phyloP scores from a whole-genome alignment of 2,797 vertebrate species.

The Protosalanx chinensis region DNA sequence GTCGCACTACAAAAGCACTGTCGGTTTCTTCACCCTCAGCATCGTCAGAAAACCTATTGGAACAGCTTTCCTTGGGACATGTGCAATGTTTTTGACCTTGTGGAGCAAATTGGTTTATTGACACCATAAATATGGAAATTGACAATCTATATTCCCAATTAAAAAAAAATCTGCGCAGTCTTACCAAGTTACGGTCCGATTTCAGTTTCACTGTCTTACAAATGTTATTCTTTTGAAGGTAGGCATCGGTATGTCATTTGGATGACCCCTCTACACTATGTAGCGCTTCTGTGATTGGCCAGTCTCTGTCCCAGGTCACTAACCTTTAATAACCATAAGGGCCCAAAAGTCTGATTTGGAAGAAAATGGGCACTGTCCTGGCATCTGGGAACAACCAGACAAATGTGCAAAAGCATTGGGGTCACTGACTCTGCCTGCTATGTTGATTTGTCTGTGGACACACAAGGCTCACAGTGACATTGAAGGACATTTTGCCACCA shows the following conservation, averaged over 20 bases:
- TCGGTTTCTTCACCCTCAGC: not conserved
- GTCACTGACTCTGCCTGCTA: slow-evolving; percentile 77
- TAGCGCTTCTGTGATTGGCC: slow-evolving; percentile 61
- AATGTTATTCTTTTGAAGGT: slow-evolving; percentile 63
- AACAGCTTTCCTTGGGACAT: slow-evolving; percentile 13
- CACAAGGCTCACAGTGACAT: slow-evolving; percentile 72
- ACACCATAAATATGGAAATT: slow-evolving; percentile 34
- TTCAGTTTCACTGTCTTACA: slow-evolving; percentile 55
- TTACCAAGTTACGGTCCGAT: slow-evolving; percentile 8
- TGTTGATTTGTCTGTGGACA: slow-evolving; percentile 79
- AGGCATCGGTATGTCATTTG: slow-evolving; percentile 72
- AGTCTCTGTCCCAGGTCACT: slow-evolving; percentile 73
- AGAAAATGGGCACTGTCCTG: slow-evolving; percentile 69
- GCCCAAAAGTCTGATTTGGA: slow-evolving; percentile 66
- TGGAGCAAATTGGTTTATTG: slow-evolving; percentile 15
- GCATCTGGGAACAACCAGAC: slow-evolving; percentile 73
- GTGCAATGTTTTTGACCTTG: slow-evolving; percentile 8
- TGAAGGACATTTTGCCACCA: slow-evolving; percentile 76
- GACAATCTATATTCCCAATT: not conserved
- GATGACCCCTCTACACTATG: slow-evolving; percentile 70
- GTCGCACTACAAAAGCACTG: not conserved
- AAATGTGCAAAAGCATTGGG: slow-evolving; percentile 81
- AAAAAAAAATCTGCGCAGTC: not conserved
- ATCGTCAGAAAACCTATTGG: slow-evolving; percentile 5
- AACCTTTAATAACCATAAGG: slow-evolving; percentile 80